Base-by-base conservation (phyloP, 2,888 invertebrate genomes). In the Dicroscelio sp. region DNA sequence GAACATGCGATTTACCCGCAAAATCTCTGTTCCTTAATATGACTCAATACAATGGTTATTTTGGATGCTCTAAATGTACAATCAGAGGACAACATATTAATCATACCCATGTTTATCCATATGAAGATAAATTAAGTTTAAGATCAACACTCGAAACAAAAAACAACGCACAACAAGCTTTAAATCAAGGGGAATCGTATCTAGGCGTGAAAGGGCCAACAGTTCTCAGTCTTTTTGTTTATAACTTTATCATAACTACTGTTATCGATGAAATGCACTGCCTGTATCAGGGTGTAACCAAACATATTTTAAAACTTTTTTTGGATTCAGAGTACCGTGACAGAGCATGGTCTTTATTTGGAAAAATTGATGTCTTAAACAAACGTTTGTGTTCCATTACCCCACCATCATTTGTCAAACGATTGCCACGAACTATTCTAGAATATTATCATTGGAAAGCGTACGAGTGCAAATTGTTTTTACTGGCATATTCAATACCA, bases 241-340 rank as follows among this genome's bases (percentile, higher is more conserved):
- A 73, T 33, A 76, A 94, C 76, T 89, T 83, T 63, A 86, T 92
- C 25, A 23, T 58, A 25, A 87, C 92, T 1, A 92, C 88, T 6
- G 85, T 83, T 2, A 60, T 92, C 3, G 92, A 93, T 75, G 63
- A 71, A 1, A 92, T 94, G 86, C 92, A 94, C 60, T 91, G 90
- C 52, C 78, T 92, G 35, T 93, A 83, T 76, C 76, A 90, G 30
- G 88, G 92, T 6, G 88, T 92, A 14, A 75, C 86, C 2, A 90
- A 90, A 80, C 87, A 82, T 33, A 30, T 91, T 6, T 52, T 93
- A 31, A 31, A 6, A 25, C 78, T 93, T 35, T 92, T 73, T 33
- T 93, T 94, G 23, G 52, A 83, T 31, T 12, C 78, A n/a, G 33
- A 82, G 52, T 73, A 43, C 33, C 20, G 33, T 8, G n/a, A 55